These are phyloP conservation scores for Phodopus roborovskii DNA, from an alignment of 2,113 vertebrate genomes.

Conservation along the genomic window DNA sequence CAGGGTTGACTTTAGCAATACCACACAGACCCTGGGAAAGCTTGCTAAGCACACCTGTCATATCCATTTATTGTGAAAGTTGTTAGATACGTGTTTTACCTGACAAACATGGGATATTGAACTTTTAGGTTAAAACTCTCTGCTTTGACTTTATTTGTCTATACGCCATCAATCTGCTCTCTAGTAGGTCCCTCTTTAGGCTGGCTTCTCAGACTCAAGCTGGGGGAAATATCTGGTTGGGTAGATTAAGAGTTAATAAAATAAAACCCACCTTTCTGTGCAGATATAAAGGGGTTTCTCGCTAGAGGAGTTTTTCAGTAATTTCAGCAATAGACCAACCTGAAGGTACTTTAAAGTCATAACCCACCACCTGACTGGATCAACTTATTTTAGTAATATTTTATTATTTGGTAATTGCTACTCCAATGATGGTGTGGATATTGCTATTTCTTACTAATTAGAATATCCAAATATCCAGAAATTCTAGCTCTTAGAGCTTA, in stretches of 20 bases:
- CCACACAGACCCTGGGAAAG: neutral
- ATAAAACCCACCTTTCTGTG: neutral
- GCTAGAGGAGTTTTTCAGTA: neutral
- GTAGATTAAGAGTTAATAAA: conserved; percentile 28
- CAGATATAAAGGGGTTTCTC: neutral
- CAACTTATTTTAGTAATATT: conserved; percentile 25
- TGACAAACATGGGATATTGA: neutral
- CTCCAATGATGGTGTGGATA: neutral
- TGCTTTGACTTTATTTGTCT: neutral
- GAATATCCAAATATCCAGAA: neutral
- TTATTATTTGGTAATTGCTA: conserved; percentile 21
- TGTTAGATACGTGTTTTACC: neutral
- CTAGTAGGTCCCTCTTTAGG: neutral
- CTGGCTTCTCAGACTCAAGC: neutral
- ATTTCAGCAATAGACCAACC: neutral
- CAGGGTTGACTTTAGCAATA: neutral
- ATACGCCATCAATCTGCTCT: neutral
- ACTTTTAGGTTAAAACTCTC: neutral
- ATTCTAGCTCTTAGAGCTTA: neutral
- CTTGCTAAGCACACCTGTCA: neutral
- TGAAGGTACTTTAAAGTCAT: neutral
- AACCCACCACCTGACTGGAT: neutral
- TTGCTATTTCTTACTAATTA: conserved; percentile 49
- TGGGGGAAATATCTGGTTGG: neutral
- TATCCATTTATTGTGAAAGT: neutral